Percentiles rank a stretch among this genome's conserved stretches.
Conservation (phyloP, 92 coral and sea anemone genomes). For the Pocillopora grandis region DNA sequence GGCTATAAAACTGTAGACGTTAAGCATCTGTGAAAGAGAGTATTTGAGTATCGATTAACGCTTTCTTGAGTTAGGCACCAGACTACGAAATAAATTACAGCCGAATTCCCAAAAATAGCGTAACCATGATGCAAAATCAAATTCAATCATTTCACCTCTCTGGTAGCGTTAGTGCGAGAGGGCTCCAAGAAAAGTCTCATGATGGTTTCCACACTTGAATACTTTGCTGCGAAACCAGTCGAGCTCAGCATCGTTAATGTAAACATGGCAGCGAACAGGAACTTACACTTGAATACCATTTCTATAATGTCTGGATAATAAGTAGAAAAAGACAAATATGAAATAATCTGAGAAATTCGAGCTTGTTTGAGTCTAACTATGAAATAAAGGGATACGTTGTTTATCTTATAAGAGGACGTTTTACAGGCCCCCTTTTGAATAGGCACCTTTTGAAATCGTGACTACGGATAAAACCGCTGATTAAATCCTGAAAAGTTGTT, state of each 20-base stretch:
- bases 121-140: no score
- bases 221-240: background rate
- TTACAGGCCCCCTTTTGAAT: no score
- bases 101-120: background rate
- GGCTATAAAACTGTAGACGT: constrained; percentile 12
- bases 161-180: constrained; percentile 22
- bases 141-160: constrained; percentile 6
- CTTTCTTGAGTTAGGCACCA: no score
- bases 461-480: no score
- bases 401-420: no score
- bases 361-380: no score
- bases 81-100: background rate
- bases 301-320: background rate
- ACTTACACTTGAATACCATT: background rate
- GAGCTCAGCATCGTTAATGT: background rate
- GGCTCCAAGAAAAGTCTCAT: background rate
- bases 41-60: no score
- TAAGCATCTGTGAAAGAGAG: constrained; percentile 18
- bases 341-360: background rate
- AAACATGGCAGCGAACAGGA: constrained; percentile 11
- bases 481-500: no score
- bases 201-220: background rate
- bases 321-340: background rate
- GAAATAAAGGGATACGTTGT: no score
- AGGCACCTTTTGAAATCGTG: no score